A percentile compares a stretch with the other conserved stretches of the same genome.
These are phyloP conservation scores for Onchidella celtica DNA, from an alignment of 2,888 invertebrate genomes.

Conservation along the genomic window DNA sequence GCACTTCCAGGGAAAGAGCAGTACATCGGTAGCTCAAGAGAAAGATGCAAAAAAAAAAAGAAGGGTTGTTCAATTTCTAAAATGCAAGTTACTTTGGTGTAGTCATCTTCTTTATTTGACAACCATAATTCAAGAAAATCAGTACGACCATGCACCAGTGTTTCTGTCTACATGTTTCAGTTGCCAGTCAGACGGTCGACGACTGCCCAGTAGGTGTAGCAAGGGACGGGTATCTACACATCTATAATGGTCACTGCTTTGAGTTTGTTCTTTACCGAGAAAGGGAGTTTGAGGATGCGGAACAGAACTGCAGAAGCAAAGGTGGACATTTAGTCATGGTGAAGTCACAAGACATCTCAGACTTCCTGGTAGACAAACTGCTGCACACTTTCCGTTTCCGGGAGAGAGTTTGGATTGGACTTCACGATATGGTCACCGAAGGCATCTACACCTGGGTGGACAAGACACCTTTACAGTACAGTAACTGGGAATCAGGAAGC, in stretches of 20 bases:
- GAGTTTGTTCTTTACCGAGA: not conserved
- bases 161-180: not conserved
- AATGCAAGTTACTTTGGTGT: no score
- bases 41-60: no score
- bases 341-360: not conserved
- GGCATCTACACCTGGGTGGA: conserved; percentile 34
- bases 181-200: not conserved
- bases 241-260: not conserved
- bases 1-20: no score
- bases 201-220: not conserved
- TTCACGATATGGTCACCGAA: conserved; percentile 19
- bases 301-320: not conserved
- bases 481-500: not conserved
- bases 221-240: not conserved
- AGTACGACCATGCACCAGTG: no score
- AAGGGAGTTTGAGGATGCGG: not conserved
- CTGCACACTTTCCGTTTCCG: not conserved
- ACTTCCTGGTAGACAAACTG: conserved; percentile 16
- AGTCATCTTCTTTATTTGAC: no score
- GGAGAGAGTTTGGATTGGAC: conserved; percentile 31
- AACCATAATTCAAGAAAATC: no score
- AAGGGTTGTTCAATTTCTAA: no score
- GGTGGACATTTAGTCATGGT: not conserved
- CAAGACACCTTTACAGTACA: conserved; percentile 21
- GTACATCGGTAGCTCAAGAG: no score